Percentiles rank a stretch among this genome's conserved stretches.
Conservation (phyloP, 2,888 invertebrate species). For the Agrilus mali region DNA sequence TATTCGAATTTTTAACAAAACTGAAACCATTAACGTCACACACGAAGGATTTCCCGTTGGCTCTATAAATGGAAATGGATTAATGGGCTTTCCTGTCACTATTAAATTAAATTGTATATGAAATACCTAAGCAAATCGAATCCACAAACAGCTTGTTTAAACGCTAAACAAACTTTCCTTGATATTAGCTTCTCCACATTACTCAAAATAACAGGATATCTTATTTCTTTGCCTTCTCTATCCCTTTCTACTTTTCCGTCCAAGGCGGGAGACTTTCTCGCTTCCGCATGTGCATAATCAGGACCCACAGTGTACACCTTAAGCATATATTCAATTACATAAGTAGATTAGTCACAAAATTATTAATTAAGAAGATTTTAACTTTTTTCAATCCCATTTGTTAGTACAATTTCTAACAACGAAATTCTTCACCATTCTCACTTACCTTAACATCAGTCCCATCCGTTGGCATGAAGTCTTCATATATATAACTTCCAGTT, state of each 20-base stretch:
- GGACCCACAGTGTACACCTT: constrained; percentile 97
- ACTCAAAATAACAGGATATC: constrained; percentile 95
- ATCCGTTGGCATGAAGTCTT: constrained; percentile 99
- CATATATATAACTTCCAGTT: constrained; percentile 97
- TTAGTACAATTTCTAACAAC: too few species aligned
- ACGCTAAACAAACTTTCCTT: constrained; percentile 89
- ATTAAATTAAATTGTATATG: neutral
- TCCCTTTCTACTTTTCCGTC: constrained; percentile 98
- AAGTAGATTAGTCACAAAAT: too few species aligned
- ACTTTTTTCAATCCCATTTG: too few species aligned
- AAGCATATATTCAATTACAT: too few species aligned
- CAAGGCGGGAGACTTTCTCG: constrained; percentile 93
- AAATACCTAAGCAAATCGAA: constrained; percentile 84
- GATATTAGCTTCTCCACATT: constrained; percentile 97
- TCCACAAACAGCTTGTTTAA: constrained; percentile 98
- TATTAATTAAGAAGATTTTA: too few species aligned
- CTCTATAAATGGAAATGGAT: constrained; percentile 44
- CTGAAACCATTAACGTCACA: constrained; percentile 99
- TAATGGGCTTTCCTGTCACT: neutral
- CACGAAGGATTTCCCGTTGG: constrained; percentile 97
- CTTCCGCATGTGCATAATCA: constrained; percentile 99
- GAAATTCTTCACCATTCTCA: too few species aligned
- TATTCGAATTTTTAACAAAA: constrained; percentile 98
- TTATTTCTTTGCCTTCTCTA: constrained; percentile 93
- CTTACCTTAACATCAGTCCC: constrained; percentile 46